phyloP scores from a whole-genome alignment of 2,113 vertebrate genomes.

The Aix galericulata region DNA sequence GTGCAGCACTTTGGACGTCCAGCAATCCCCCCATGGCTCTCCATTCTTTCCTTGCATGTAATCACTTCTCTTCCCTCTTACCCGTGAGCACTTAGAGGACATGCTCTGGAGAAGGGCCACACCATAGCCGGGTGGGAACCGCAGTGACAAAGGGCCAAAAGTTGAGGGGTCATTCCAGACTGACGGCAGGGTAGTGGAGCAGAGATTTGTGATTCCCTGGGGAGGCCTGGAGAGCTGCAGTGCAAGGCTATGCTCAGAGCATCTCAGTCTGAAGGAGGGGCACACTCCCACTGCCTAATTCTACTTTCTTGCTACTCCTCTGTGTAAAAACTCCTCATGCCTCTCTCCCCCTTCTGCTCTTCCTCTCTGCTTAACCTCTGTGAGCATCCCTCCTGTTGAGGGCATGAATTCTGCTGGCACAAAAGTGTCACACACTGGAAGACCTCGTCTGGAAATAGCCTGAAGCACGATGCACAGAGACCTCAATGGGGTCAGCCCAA shows the following conservation, averaged over 20 bases:
- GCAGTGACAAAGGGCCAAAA: not conserved
- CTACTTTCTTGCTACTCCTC: not conserved
- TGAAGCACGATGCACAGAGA: not conserved
- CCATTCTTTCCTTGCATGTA: conserved; percentile 37
- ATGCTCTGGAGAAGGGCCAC: not conserved
- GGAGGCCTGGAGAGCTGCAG: not conserved
- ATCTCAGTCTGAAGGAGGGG: not conserved
- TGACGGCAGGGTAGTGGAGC: not conserved
- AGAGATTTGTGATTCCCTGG: not conserved
- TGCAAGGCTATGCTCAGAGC: not conserved
- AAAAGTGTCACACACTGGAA: not conserved
- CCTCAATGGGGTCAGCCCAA: not conserved
- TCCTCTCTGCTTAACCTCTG: not conserved
- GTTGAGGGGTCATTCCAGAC: not conserved
- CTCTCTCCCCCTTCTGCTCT: not conserved
- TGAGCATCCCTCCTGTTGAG: not conserved
- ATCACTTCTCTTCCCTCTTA: conserved; percentile 16
- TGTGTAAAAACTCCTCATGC: not conserved
- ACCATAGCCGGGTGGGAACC: not conserved
- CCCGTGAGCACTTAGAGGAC: not conserved
- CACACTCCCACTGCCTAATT: not conserved
- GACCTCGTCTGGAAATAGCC: not conserved
- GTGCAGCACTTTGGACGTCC: not conserved
- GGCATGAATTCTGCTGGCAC: not conserved
- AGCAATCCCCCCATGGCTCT: conserved; percentile 7